phyloP scores from a whole-genome alignment of 23 tunicate genomes.

The Pegea sp. region DNA sequence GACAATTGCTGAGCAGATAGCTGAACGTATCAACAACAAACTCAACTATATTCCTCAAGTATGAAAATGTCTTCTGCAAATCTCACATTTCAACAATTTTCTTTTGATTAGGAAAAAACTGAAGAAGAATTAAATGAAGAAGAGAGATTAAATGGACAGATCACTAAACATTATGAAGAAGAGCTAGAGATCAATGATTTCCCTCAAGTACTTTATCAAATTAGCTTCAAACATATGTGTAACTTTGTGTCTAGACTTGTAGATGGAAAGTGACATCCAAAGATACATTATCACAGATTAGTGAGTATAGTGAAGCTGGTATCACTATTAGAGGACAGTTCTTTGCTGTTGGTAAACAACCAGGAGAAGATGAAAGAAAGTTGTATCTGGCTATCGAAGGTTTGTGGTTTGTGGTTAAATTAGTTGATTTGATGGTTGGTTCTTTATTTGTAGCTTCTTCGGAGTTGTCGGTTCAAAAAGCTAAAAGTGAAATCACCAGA shows the following conservation, averaged over 20 bases:
- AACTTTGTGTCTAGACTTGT: slow-evolving; percentile 68
- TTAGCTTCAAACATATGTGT: background rate
- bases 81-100: background rate
- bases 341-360: slow-evolving; percentile 75
- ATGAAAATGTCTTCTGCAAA: background rate
- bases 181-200: slow-evolving; percentile 96
- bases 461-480: slow-evolving; percentile 83
- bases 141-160: background rate
- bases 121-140: too few species aligned
- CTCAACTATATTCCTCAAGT: slow-evolving; percentile 81
- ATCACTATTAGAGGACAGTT: slow-evolving; percentile 94
- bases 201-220: slow-evolving; percentile 54
- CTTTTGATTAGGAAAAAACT: background rate
- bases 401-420: background rate
- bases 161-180: slow-evolving; percentile 49
- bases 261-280: slow-evolving; percentile 95
- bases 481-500: slow-evolving; percentile 86
- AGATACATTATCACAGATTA: slow-evolving; percentile 65
- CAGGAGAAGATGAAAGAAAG: slow-evolving; percentile 72
- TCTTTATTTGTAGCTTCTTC: slow-evolving; percentile 20
- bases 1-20: slow-evolving; percentile 85
- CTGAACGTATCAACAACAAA: slow-evolving; percentile 76
- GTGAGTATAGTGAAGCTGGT: slow-evolving; percentile 94
- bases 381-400: slow-evolving; percentile 85
- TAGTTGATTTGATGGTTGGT: background rate